Base-by-base conservation (phyloP, 2,888 invertebrate species). In the Metopia argyrocephala region DNA sequence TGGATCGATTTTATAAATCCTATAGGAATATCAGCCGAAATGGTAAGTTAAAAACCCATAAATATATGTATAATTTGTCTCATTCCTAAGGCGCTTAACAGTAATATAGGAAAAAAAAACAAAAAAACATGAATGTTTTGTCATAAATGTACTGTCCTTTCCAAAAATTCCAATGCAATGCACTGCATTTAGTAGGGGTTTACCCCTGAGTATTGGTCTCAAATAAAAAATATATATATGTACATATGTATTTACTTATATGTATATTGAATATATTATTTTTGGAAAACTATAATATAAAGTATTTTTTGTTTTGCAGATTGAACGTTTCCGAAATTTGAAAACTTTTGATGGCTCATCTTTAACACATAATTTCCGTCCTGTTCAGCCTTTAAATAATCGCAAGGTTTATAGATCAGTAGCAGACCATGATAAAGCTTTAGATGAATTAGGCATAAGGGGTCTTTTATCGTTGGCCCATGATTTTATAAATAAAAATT, bases 1-100 rank as follows among this genome's bases (percentile, higher is more conserved):
- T 97, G 96, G 96, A 93, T 97, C 76, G 95, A 97, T 85, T 96
- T 95, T 86, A 93, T 93, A 85, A 92, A 94, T 79, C 94, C 95
- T 0, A 93, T 96, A 5, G 89, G 91, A 80, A 90, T 95, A 73
- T 93, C 94, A 0, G 93, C 93, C 83, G 91, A 92, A 52, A 94
- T 95, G 93, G 95, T 94, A 88, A 73, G 69, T 57, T 18, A 12
- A 20, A 20, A 64, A 23, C 15, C 6, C 12, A 1, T 28, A 9
- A 23, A 48, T 38, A 2, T 21, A 21, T 21, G n/a, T 31, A n/a
- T n/a, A n/a, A n/a, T n/a, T n/a, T n/a, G n/a, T n/a, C n/a, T n/a
- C n/a, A n/a, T n/a, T n/a, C n/a, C n/a, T n/a, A n/a, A n/a, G n/a
- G n/a, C n/a, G n/a, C n/a, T n/a, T n/a, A n/a, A n/a, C n/a, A n/a